Conservation (phyloP, 2,113 vertebrate genomes). For the Chinchilla lanigera region DNA sequence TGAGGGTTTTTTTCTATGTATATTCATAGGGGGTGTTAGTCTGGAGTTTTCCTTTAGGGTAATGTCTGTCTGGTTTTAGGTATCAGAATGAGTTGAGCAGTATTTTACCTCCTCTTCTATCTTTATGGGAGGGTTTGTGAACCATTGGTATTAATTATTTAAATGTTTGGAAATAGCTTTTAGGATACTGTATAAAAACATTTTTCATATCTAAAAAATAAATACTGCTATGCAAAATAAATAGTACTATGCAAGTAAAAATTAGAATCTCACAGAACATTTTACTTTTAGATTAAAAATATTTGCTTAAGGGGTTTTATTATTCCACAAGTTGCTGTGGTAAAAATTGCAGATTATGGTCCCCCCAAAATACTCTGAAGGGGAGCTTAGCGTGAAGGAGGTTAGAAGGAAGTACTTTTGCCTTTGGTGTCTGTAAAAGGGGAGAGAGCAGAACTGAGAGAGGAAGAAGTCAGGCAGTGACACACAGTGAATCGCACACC, state of each 20-base stretch:
- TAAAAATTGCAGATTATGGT: neutral
- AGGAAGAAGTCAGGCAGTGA: neutral
- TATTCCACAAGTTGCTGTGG: neutral
- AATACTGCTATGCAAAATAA: neutral
- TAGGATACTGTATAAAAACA: neutral
- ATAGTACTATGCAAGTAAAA: neutral
- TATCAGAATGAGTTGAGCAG: neutral
- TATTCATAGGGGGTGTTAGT: neutral
- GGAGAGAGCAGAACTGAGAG: neutral
- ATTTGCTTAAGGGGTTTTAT: neutral
- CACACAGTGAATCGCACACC: no score
- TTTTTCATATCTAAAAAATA: slow-evolving; percentile 1
- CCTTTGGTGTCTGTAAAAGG: neutral
- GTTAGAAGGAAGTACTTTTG: neutral
- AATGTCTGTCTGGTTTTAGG: neutral
- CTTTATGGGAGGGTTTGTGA: neutral
- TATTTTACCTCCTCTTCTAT: neutral
- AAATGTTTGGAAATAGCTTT: neutral
- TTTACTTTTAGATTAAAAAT: neutral
- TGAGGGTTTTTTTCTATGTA: neutral
- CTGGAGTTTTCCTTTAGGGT: neutral
- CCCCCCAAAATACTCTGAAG: neutral
- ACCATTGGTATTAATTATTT: neutral
- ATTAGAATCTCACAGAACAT: neutral
- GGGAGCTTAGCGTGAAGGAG: accelerated